Evolutionary conservation across 2,888 invertebrate species (phyloP), one percentile per base, ranked within the genome.

Genomic region (Galerucella nymphaeae): DNA sequence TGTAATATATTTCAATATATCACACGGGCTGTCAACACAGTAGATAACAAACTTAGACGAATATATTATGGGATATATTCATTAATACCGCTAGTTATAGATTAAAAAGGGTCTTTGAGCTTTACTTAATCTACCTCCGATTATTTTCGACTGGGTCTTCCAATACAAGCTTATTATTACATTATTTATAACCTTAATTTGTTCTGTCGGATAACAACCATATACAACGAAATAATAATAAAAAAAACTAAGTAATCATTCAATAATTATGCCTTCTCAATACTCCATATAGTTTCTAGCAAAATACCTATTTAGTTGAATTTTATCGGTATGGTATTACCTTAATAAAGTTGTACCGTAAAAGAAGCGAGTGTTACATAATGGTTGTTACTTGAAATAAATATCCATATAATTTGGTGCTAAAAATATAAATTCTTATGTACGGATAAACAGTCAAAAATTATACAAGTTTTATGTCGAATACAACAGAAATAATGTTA

Each of bases 241-340:
- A 62, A 20, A n/a, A n/a, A n/a, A n/a, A 2, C 23, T 30, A 30
- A 38, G 30, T 38, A 9, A 38, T 38, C 23, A 65, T 73, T 73
- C 64, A 57, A 64, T 55, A 74, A 62, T 64, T 73, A 65, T 66
- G 70, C 72, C 73, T 75, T 74, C 70, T 65, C 64, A 16, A 42
- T 69, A 62, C 42, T 69, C 63, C 55, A 65, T 77, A 77, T 77
- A 78, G 76, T 79, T 79, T 77, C 71, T 75, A 77, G 78, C 75
- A 76, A 75, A 74, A 76, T 73, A 73, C 72, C 66, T 70, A 74
- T 76, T 77, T 73, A 78, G 74, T 73, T 77, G 66, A 73, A 76
- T 79, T n/a, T n/a, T 79, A 74, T 79, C 63, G 79, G 77, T 80
- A 81, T 79, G 75, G 77, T 81, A 80, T 76, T 79, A 75, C 57